Conservation (phyloP, 2,113 vertebrate genomes). For the Motacilla tschutschensis region DNA sequence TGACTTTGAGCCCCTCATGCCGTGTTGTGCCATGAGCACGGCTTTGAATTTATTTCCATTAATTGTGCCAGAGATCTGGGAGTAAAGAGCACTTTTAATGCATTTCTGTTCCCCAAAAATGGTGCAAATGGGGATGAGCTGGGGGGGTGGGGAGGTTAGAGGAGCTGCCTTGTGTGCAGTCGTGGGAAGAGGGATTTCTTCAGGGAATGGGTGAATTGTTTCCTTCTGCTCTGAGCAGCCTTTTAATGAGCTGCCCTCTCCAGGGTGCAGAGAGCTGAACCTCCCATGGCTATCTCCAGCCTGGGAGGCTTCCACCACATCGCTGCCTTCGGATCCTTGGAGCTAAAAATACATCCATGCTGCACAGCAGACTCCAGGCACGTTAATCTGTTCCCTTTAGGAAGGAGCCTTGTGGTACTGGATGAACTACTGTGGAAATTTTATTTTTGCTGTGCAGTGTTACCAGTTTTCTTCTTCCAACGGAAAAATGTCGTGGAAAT, state of each 20-base stretch:
- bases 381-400: background rate
- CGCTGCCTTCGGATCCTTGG: background rate
- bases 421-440: background rate
- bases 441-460: background rate
- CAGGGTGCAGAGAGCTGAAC: background rate
- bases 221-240: conserved; percentile 8
- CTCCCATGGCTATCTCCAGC: background rate
- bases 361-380: background rate
- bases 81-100: background rate
- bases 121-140: background rate
- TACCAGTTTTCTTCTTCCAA: background rate
- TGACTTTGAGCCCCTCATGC: background rate
- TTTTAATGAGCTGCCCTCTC: conserved; percentile 30
- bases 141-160: background rate
- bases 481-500: background rate
- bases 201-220: conserved; percentile 15
- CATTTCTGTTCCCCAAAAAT: background rate
- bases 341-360: background rate
- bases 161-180: background rate
- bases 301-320: conserved; percentile 27
- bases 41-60: accelerated
- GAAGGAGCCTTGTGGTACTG: background rate
- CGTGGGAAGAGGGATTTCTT: conserved; percentile 19
- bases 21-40: accelerated
- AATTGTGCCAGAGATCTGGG: background rate